Base-by-base conservation (phyloP, 1,140 invertebrate genomes). In the Zaprionus ghesquierei region DNA sequence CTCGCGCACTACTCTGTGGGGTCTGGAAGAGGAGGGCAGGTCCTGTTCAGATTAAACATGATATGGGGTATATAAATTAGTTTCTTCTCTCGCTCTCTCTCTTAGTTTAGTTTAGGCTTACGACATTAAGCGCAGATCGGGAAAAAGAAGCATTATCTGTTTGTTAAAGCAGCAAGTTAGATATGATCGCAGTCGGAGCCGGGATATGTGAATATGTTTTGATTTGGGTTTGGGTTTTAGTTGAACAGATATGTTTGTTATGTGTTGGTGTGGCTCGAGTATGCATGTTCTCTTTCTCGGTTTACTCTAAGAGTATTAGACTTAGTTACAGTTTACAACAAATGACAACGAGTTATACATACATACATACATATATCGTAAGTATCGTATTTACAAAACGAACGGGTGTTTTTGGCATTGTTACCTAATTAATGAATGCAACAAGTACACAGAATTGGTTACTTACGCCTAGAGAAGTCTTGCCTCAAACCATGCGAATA, bases 401-500 rank as follows among this genome's bases (percentile, higher is more conserved):
- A 86, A 69, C 76, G 63, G 69, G 49, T 72, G 35, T 70, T 82
- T 87, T 87, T 87, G 79, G 79, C 79, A 74, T 82, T 87, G 69
- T 68, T 71, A 62, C 66, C 41, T 62, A 54, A 22, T 59, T 22
- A 44, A 64, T 53, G 33, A 77, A 77, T 77, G 76, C 76, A 74
- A 78, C 78, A 89, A 71, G 69, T 84, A 89, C 73, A 89, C 84
- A 71, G 41, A 72, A 75, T n/a, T n/a, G n/a, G n/a, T n/a, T 74
- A 74, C 84, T 89, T 89, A 89, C 68, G 81, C 64, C 84, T 80
- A 78, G 41, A 89, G 74, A 89, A 89, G 84, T 89, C 84, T 89
- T 89, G 87, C 79, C 79, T 89, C 84, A 89, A 89, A 89, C 85
- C 84, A 89, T 89, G 79, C 84, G 79, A 80, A 75, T 82, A 77